Base-by-base conservation (phyloP, 2,113 vertebrate species). In the Leptobrachium leishanense region DNA sequence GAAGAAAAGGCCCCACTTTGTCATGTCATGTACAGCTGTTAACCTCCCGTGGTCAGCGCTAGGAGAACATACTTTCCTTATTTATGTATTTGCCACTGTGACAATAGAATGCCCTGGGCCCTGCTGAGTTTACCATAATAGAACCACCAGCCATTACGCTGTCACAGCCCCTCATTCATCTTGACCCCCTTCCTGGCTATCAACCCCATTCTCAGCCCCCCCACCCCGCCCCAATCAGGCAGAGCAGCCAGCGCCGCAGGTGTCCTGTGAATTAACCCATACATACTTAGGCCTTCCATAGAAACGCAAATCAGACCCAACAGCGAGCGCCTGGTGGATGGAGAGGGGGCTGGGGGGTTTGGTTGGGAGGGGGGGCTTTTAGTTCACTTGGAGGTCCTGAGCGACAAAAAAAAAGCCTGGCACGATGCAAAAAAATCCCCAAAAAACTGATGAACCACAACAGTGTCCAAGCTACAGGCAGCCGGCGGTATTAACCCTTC, bases 21-120 rank as follows among this genome's bases (percentile, higher is more conserved):
- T 96, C 95, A 95, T 95, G 94, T 95, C 95, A 95, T 93, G 94
- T 95, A 94, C 95, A 96, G 94, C 95, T 95, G 94, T 95, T 95
- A 94, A 94, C 94, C 94, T 94, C 93, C 90, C 88, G 88, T 92
- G 92, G 88, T 80, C 90, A 90, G 90, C 92, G 91, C 88, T 86
- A 91, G 92, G 93, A 90, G 92, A 92, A 92, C 92, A 94, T 95
- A 92, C 91, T 91, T 93, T 91, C 85, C 88, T 88, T 94, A 95
- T 95, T 95, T 93, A 94, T 94, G 93, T 95, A 95, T 95, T 95
- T 96, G 93, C 94, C 90, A 90, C 89, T 86, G 76, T 82, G 90
- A 94, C 93, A 94, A 94, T 92, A 84, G 91, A 88, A 77, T 76
- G 90, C 89, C 89, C 90, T 88, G 88, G 90, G 90, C 91, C 91